Evolutionary conservation across 2,888 invertebrate species (phyloP).

Genomic region (Acheta domesticus): DNA sequence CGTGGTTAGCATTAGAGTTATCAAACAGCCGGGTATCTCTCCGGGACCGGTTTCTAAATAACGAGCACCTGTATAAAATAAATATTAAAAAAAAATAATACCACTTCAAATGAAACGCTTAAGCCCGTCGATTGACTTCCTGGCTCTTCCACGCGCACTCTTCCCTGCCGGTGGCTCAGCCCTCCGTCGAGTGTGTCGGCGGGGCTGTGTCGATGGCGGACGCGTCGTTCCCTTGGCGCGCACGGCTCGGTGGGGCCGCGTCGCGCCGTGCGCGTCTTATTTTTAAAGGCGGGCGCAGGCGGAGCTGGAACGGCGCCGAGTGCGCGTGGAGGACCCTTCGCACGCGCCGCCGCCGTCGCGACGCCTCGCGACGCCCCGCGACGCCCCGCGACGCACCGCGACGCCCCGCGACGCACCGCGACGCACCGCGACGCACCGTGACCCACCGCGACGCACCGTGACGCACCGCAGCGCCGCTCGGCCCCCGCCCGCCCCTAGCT

Average conservation of each 20-base stretch:
- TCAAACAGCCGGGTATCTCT: no score
- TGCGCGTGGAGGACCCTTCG: background rate
- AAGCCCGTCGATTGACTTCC: no score
- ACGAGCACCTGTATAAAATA: no score
- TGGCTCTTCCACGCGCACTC: no score
- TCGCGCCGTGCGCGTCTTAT: background rate
- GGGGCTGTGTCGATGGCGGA: background rate
- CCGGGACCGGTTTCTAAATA: no score
- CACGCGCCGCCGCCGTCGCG: background rate
- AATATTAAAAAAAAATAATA: no score
- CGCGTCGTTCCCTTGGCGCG: background rate
- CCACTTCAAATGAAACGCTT: no score
- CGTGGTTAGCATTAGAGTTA: no score
- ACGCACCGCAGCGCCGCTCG: background rate
- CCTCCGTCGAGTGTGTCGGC: background rate
- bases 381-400: background rate
- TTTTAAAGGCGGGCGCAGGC: background rate
- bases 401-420: no score
- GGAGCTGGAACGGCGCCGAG: slow-evolving; percentile 4
- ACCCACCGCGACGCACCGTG: no score
- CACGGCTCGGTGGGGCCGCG: background rate
- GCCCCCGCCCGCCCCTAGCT: background rate
- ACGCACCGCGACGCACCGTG: no score
- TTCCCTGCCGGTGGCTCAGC: background rate
- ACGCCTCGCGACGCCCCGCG: no score